Evolutionary conservation across 2,113 vertebrate species (phyloP).

Genomic region (Raja brachyura): DNA sequence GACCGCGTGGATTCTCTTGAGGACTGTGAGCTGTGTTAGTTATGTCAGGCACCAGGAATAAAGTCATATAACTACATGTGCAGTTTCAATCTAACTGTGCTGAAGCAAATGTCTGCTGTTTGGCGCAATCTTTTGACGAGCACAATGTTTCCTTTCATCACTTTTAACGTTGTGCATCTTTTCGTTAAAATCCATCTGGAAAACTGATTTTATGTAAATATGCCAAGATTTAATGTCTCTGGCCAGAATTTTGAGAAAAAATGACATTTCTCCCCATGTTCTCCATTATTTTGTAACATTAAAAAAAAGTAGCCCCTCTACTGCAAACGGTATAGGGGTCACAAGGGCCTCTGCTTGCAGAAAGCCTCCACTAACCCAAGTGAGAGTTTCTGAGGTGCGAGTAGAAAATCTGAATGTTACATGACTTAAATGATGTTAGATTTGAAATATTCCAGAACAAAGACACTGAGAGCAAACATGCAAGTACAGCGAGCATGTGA

Average conservation of each 20-base stretch:
- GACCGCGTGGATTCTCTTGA: constrained; percentile 3
- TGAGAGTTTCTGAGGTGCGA: neutral
- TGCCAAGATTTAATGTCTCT: constrained; percentile 9
- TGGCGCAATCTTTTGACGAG: neutral
- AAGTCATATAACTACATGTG: neutral
- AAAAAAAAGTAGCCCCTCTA: neutral
- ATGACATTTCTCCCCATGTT: neutral
- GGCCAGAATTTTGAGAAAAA: neutral
- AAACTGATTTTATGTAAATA: constrained; percentile 14
- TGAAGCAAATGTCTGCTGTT: constrained; percentile 27
- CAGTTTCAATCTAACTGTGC: constrained; percentile 18
- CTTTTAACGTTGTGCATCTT: neutral
- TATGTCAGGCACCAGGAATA: neutral
- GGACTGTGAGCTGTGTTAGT: neutral
- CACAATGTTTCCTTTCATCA: neutral
- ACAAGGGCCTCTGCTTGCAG: neutral
- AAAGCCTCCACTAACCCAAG: neutral
- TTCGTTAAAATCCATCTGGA: constrained; percentile 16
- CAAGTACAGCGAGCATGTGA: too few relatives aligned
- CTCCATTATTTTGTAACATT: neutral
- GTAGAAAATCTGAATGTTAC: neutral
- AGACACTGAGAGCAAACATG: too few relatives aligned
- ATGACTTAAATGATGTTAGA: too few relatives aligned
- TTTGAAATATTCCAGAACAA: too few relatives aligned
- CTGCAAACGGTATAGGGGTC: neutral